Base-by-base conservation (phyloP, 23 tunicate genomes). In the Aplidium turbinatum region DNA sequence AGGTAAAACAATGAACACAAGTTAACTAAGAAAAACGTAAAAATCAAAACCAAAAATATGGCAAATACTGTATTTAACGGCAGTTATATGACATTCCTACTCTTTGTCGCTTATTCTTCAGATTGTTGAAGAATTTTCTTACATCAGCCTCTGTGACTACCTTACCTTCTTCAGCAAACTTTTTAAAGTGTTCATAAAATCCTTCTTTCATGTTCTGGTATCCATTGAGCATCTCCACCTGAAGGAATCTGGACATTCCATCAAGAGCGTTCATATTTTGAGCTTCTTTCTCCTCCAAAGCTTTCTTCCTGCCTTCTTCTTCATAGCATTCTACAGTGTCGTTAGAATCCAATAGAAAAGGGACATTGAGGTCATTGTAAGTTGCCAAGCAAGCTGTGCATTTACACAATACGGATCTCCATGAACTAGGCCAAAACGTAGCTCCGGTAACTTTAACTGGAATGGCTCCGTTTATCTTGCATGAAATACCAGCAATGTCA, bases 321-420 rank as follows among this genome's bases (percentile, higher is more conserved):
- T 92, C 98, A 61, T 92, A 85, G 0, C 73, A 58, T 19, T 47
- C 45, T 19, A 92, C 83, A 20, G 99, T 87, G 78, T 87, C 99
- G 11, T 35, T 46, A 34, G 46, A 74, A 55, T 78, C 81, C 1
- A 64, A 35, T 20, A 94, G 28, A 56, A 82, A 94, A 9, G 57
- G 33, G 9, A 89, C 85, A n/a, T 51, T 42, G 24, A 83, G 56
- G n/a, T 72, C 83, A 1, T 70, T 69, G 32, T 80, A 76, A 4
- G 22, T 55, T 26, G 54, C 45, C 35, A 39, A 18, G 40, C 99
- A 94, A 7, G 85, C 3, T 19, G 65, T 58, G 55, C 99, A 94
- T 63, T 73, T 71, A 47, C 99, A 94, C 32, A 94, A 58, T 25
- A 67, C 60, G 0, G 46, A 7, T 27, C 99, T 55, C 95, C 94